Base-by-base conservation (phyloP, 2,113 vertebrate genomes). In the Hippocampus zosterae region DNA sequence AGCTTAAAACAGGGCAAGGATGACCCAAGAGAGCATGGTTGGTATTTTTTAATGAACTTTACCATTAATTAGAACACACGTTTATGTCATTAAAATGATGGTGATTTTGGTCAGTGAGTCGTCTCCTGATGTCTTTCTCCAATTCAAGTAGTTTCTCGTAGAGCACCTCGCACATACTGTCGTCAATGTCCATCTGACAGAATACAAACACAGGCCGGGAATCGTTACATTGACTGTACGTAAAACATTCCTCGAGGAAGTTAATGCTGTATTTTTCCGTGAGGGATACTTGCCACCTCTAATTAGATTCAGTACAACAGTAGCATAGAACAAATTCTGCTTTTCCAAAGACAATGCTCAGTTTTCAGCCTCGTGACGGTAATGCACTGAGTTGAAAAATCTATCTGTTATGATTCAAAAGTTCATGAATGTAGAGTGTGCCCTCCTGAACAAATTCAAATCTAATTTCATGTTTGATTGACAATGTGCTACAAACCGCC, bases 111-210 rank as follows among this genome's bases (percentile, higher is more conserved):
- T 81, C 71, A 6, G 50, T 77, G 27, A 73, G 60, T 71, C 85
- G 85, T 57, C 71, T 75, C 69, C 88, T 79, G 41, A 90, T 69
- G 60, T n/a, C 69, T 73, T 70, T 91, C 78, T 97, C 94, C 72
- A 97, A 90, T 37, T 94, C 89, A 68, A 95, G 67, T 69, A 96
- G 89, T 72, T 92, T 91, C 56, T 90, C 78, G 76, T 93, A 96
- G 25, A 96, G 71, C 15, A 77, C 84, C 55, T 94, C 93, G 0
- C 93, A 92, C 57, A 69, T 92, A 59, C 87, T 88, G 71, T 94
- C 93, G 72, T 95, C 88, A 42, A 97, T 68, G 64, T 95, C 93
- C 88, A 98, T 93, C 96, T 98, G 72, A 77, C 80, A 88, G 5
- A 78, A 74, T 13, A 76, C 44, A 79, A 61, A 46, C 4, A 66